These are phyloP conservation scores for Lemur catta DNA, from an alignment of 2,797 vertebrate genomes.

Conservation along the genomic window DNA sequence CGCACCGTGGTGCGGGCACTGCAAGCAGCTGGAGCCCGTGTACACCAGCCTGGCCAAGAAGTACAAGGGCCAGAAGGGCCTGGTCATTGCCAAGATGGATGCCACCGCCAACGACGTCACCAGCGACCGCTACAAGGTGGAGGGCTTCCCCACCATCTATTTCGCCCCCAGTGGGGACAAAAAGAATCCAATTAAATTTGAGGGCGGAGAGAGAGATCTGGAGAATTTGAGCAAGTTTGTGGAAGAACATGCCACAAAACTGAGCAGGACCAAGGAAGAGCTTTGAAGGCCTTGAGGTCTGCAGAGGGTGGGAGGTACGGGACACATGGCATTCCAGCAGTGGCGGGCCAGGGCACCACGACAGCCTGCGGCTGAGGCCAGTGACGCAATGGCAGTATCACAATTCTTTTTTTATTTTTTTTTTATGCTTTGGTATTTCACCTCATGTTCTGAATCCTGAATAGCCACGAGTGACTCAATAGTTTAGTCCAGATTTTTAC, in stretches of 20 bases:
- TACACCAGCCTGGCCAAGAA: slow-evolving; percentile 93
- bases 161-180: slow-evolving; percentile 92
- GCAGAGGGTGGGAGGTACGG: slow-evolving; percentile 13
- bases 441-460: slow-evolving; percentile 80
- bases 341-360: not conserved
- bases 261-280: slow-evolving; percentile 90
- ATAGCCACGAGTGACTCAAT: slow-evolving; percentile 76
- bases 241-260: slow-evolving; percentile 91
- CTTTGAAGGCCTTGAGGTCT: slow-evolving; percentile 85
- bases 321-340: slow-evolving; percentile 17
- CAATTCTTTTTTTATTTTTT: slow-evolving; percentile 38
- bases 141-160: slow-evolving; percentile 98
- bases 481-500: slow-evolving; percentile 79
- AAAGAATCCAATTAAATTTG: slow-evolving; percentile 92
- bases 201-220: slow-evolving; percentile 91
- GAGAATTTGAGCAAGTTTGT: slow-evolving; percentile 94
- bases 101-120: slow-evolving; percentile 93
- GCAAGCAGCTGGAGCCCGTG: slow-evolving; percentile 94
- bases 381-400: slow-evolving; percentile 70
- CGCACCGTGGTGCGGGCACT: slow-evolving; percentile 98
- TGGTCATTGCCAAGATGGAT: slow-evolving; percentile 99
- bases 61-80: slow-evolving; percentile 92
- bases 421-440: slow-evolving; percentile 64
- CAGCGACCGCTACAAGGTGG: slow-evolving; percentile 90
- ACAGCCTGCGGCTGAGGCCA: slow-evolving; percentile 55